Conservation (phyloP, 2,888 invertebrate genomes). For the Mythimna pallens region DNA sequence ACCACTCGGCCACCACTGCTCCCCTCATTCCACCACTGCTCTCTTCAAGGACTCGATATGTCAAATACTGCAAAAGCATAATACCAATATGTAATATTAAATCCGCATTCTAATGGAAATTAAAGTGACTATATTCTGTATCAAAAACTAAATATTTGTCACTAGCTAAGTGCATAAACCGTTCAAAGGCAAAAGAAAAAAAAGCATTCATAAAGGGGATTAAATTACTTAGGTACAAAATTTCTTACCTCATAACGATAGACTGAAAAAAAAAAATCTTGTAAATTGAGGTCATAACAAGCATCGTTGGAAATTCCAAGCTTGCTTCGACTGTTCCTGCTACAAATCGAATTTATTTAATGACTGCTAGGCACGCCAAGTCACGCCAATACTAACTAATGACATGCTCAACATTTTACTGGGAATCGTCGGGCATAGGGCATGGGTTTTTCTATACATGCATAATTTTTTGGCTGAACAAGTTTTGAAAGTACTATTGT, state of each 20-base stretch:
- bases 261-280: background rate
- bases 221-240: no score
- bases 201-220: background rate
- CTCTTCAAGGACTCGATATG: no score
- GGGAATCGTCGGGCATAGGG: background rate
- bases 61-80: no score
- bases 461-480: no score
- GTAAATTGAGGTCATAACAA: conserved; percentile 13
- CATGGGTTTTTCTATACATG: background rate
- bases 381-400: conserved; percentile 24
- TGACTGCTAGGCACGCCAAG: conserved; percentile 21
- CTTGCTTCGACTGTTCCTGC: background rate
- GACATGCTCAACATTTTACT: conserved; percentile 6
- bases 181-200: background rate
- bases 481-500: no score
- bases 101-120: no score
- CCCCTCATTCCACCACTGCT: no score
- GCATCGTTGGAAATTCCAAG: conserved; percentile 18
- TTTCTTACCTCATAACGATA: background rate
- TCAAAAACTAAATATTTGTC: no score
- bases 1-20: no score
- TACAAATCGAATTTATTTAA: conserved; percentile 18
- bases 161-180: no score
- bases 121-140: no score
- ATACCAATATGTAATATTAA: no score